Percentiles rank a stretch among this genome's conserved stretches.
phyloP scores from a whole-genome alignment of 2,888 invertebrate genomes.

The Vesta saturnalis region DNA sequence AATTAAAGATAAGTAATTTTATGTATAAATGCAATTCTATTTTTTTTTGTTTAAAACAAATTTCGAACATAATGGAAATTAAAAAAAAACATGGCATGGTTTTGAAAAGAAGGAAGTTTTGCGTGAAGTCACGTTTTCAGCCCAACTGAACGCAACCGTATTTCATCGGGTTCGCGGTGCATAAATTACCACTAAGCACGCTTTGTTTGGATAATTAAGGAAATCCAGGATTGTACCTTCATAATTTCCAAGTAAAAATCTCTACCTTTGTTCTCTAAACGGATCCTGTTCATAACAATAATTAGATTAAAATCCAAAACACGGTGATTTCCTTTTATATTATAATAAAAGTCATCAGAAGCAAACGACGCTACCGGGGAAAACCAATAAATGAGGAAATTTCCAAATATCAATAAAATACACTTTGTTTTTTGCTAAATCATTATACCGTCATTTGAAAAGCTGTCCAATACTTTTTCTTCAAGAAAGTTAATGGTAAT shows the following conservation, averaged over 20 bases:
- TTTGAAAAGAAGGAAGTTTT: constrained; percentile 15
- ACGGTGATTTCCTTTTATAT: too few relatives aligned
- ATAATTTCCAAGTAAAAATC: background rate
- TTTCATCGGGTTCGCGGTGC: constrained; percentile 44
- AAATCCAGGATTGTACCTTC: constrained; percentile 43
- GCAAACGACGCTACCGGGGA: too few relatives aligned
- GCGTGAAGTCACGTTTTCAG: constrained; percentile 29
- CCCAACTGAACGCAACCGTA: constrained; percentile 22
- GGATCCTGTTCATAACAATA: too few relatives aligned
- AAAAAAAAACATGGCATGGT: background rate
- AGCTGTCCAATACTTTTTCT: too few relatives aligned
- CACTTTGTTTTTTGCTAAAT: too few relatives aligned
- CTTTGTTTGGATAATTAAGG: constrained; percentile 52
- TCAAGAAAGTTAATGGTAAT: too few relatives aligned
- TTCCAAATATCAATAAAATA: too few relatives aligned
- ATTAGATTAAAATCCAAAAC: too few relatives aligned
- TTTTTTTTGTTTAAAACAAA: background rate
- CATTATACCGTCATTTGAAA: too few relatives aligned
- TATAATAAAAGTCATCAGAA: too few relatives aligned
- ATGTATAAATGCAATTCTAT: background rate
- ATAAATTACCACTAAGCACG: constrained; percentile 54
- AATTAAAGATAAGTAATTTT: too few relatives aligned
- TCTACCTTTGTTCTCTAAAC: background rate
- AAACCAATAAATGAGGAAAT: too few relatives aligned
- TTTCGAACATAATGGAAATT: background rate